Evolutionary conservation across 2,797 vertebrate species (phyloP), one percentile per base, ranked within the genome.

Genomic region (Spondyliosoma cantharus): DNA sequence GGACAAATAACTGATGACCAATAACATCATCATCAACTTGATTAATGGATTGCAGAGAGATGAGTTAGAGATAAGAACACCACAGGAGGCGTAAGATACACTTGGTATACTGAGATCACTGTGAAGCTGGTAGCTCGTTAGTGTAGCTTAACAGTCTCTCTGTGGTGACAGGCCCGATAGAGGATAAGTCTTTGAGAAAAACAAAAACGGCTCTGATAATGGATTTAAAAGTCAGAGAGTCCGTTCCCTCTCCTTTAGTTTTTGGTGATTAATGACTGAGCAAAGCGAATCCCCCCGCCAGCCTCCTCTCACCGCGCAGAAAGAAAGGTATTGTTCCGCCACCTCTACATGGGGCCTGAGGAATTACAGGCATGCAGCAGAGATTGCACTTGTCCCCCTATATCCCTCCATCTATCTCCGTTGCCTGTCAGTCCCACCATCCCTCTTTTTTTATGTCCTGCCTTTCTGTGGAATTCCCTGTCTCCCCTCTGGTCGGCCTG

Each of bases 301-400:
- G 53, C 60, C 67, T 58, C 29, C 53, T 42, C 15, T 67, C 29
- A n/a, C 12, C 9, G 11, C 69, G 48, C 24, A 69, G 43, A 70
- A 42, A 80, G 24, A 37, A 50, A 73, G 46, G 25, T 63, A 50
- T 66, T 76, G 73, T 76, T 73, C 62, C 62, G 14, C 19, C 24
- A 22, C n/a, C 66, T 77, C 71, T 64, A 42, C 0, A 25, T 68
- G 57, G 72, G 68, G 67, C 76, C 22, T 54, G 71, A 86, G 74
- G 90, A 76, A 82, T 82, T 68, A 49, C 67, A 80, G 76, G 85
- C 71, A 90, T 76, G 76, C 73, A 71, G 45, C 0, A 66, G 7
- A 74, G 52, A 69, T 50, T 71, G 65, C 56, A 37, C 66, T 59
- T 59, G 37, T 58, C 8, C 20, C 29, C n/a, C 9, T 2, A 61